phyloP scores from a whole-genome alignment of 2,113 vertebrate genomes.

The Aspiorhynchus laticeps region DNA sequence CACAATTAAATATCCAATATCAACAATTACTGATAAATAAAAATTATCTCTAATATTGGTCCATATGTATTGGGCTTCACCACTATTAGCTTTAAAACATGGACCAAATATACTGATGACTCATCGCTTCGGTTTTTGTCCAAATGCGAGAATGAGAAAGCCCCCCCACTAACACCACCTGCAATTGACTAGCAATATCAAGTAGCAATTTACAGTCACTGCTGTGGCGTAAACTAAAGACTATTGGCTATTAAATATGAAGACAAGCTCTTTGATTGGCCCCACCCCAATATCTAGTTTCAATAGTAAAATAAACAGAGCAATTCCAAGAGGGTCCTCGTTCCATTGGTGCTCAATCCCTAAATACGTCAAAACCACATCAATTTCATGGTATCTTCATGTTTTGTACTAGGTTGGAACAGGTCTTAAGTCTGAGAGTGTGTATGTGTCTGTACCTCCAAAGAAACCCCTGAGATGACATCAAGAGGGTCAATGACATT shows the following conservation, averaged over 20 bases:
- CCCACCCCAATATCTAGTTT: neutral
- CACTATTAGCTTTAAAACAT: neutral
- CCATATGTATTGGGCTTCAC: neutral
- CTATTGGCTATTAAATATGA: neutral
- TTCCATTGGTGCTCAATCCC: no score
- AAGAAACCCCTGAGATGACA: constrained; percentile 82
- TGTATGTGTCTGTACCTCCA: constrained; percentile 74
- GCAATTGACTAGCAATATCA: neutral
- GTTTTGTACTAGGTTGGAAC: neutral
- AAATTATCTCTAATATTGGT: neutral
- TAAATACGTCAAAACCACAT: neutral
- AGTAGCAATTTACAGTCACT: neutral
- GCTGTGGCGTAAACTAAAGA: no score
- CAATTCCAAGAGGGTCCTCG: no score
- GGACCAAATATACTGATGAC: neutral
- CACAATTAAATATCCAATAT: neutral
- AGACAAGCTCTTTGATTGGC: neutral
- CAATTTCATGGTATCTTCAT: neutral
- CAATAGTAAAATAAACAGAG: neutral
- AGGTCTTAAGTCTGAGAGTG: neutral
- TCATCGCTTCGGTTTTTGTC: neutral
- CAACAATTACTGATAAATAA: neutral
- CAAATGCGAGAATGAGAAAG: neutral
- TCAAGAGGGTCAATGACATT: constrained; percentile 91
- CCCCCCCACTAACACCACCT: neutral